Percentiles rank a stretch among this genome's conserved stretches.
These are phyloP conservation scores for Caenorhabditis plicata DNA, from an alignment of 2,888 invertebrate genomes.

Conservation along the genomic window DNA sequence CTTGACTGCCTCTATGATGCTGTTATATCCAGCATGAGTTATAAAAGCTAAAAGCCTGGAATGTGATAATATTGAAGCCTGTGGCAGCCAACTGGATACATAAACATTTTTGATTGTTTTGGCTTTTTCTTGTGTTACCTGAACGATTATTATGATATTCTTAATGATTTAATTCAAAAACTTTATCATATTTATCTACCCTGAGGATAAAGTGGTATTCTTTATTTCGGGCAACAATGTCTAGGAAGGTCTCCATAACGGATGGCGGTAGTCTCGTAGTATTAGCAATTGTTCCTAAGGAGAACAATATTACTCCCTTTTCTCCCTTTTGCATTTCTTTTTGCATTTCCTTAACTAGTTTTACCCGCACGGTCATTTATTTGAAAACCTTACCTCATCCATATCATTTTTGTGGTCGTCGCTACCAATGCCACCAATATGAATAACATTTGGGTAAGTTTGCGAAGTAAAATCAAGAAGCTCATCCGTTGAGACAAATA, in stretches of 20 bases:
- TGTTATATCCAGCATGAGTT: slow-evolving; percentile 60
- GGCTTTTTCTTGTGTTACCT: slow-evolving; percentile 17
- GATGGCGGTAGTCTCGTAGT: slow-evolving; percentile 31
- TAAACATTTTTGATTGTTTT: slow-evolving; percentile 22
- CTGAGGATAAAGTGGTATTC: slow-evolving; percentile 51
- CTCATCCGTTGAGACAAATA: slow-evolving; percentile 50
- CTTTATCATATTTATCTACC: slow-evolving; percentile 42
- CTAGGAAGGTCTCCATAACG: slow-evolving; percentile 42
- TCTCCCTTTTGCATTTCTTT: slow-evolving; percentile 38
- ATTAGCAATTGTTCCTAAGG: slow-evolving; percentile 48
- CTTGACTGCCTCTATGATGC: slow-evolving; percentile 51
- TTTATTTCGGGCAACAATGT: slow-evolving; percentile 27
- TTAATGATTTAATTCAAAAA: neutral
- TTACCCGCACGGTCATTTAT: neutral
- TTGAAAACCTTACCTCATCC: slow-evolving; percentile 6
- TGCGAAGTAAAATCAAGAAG: slow-evolving; percentile 46
- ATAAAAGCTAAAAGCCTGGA: slow-evolving; percentile 47
- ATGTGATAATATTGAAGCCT: slow-evolving; percentile 42
- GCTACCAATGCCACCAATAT: slow-evolving; percentile 49
- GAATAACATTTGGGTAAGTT: slow-evolving; percentile 43
- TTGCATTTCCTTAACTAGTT: neutral
- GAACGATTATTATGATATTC: neutral
- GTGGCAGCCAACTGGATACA: slow-evolving; percentile 47
- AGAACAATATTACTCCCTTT: slow-evolving; percentile 48
- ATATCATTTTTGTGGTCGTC: slow-evolving; percentile 13